Evolutionary conservation across 2,797 vertebrate genomes (phyloP), one percentile per base, ranked within the genome.

Genomic region (Liasis olivaceus): DNA sequence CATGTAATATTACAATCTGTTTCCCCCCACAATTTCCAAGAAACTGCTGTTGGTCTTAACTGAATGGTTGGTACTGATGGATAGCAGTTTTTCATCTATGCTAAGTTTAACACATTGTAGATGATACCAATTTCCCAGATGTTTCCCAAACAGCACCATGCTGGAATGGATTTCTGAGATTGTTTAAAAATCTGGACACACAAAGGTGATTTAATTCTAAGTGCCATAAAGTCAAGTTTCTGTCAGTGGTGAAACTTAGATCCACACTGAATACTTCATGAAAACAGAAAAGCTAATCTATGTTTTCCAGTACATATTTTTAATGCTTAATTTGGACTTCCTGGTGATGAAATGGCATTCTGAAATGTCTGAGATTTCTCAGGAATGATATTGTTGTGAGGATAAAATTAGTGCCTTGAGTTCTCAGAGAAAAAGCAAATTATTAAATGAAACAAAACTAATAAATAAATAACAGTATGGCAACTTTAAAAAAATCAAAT

Each of bases 181-280:
- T 54, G 81, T 93, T 95, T 90, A 94, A 93, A 72, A 87, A 91
- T 89, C 86, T 91, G 47, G 92, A 90, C 63, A 93, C 90, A 85
- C 0, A 2, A 0, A 92, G 28, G 64, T 84, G 88, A 94, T 93
- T 87, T 94, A 91, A 95, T 95, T 94, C 94, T 93, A 85, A 59
- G 81, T 47, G 59, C 91, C 93, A 89, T 93, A 94, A 94, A 90
- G 91, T 87, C 36, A 92, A 56, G 72, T 92, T 47, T n/a, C 85
- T 47, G 60, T 24, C 28, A 84, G 64, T 77, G 59, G 62, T 64
- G 66, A 94, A 91, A 92, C 89, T 91, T 54, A 54, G 51, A 54
- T 54, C 51, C 51, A 42, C 31, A 77, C 4, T 36, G 31, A 77
- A 77, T 31, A 15, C 4, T 92, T n/a, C 54, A 69, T 36, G 51